Percentiles rank a stretch among this genome's conserved stretches.
phyloP scores from a whole-genome alignment of 2,797 vertebrate genomes.

The Gallinago solitaria region DNA sequence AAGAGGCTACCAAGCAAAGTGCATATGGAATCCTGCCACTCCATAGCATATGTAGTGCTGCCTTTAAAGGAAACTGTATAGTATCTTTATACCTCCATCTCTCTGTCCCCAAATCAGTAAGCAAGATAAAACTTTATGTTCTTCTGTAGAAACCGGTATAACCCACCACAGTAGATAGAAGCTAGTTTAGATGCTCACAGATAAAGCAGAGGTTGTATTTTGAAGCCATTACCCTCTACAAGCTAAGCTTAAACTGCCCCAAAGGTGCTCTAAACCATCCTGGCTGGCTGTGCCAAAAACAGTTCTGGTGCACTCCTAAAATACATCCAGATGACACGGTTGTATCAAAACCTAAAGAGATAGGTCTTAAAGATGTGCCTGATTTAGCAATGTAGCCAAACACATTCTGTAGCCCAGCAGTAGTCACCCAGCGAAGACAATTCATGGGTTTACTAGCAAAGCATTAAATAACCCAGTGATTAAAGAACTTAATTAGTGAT shows the following conservation, averaged over 20 bases:
- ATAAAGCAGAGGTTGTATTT: background rate
- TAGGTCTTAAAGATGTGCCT: background rate
- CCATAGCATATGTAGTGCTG: background rate
- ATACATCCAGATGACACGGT: background rate
- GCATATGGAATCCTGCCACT: background rate
- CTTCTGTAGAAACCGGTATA: background rate
- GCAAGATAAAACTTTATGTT: background rate
- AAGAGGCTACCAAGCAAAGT: background rate
- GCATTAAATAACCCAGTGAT: background rate
- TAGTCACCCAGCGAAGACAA: background rate
- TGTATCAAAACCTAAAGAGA: background rate
- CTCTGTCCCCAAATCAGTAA: background rate
- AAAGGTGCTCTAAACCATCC: background rate
- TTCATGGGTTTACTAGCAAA: background rate
- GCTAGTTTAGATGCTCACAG: background rate
- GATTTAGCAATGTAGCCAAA: background rate
- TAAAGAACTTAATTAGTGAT: background rate
- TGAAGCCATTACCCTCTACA: background rate
- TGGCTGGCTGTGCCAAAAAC: background rate
- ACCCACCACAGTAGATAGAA: background rate
- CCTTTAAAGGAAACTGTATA: background rate
- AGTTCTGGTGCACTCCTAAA: background rate
- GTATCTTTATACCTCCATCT: background rate
- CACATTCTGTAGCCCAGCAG: background rate
- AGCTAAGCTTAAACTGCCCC: background rate